Percentiles rank a stretch among this genome's conserved stretches.
Evolutionary conservation across 2,113 vertebrate species (phyloP).

Genomic region (Periophthalmodon schlosseri): DNA sequence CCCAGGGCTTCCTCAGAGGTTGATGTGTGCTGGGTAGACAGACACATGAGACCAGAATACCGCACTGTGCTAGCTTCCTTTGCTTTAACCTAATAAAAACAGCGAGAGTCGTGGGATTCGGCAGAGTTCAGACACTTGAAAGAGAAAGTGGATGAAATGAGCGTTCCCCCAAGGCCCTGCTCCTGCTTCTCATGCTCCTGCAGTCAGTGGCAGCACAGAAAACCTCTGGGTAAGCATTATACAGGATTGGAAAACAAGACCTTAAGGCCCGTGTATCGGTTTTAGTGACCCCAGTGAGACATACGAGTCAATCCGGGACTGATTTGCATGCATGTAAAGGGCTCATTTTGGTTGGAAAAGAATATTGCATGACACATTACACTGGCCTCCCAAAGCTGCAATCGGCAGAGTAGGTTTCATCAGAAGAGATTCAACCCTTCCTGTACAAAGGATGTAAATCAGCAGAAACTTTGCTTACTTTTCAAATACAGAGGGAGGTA

Average conservation of each 20-base stretch:
- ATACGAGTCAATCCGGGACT: conserved; percentile 8
- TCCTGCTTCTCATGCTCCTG: conserved; percentile 45
- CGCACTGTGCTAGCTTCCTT: conserved; percentile 25
- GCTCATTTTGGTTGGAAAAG: conserved; percentile 10
- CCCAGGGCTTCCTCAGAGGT: conserved; percentile 12
- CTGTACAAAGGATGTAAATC: conserved; percentile 48
- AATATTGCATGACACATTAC: neutral
- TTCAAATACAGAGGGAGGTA: neutral
- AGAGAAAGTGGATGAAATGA: conserved; percentile 64
- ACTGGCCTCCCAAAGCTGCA: neutral
- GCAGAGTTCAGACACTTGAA: conserved; percentile 57
- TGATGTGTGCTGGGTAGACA: conserved; percentile 25
- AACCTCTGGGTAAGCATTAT: conserved; percentile 56
- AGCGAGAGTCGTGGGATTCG: conserved; percentile 36
- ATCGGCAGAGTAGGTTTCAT: neutral
- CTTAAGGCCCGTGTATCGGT: conserved; percentile 46
- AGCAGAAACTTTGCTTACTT: conserved; percentile 46
- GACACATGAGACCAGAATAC: conserved; percentile 31
- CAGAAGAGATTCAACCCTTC: conserved; percentile 35
- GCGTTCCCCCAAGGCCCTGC: conserved; percentile 49
- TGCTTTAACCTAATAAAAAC: conserved; percentile 54
- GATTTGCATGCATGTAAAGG: conserved; percentile 11
- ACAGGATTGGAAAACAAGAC: conserved; percentile 45
- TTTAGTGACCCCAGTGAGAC: conserved; percentile 38
- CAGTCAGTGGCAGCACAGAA: conserved; percentile 38